Evolutionary conservation across 1,140 invertebrate genomes (phyloP).

Genomic region (Battus philenor): DNA sequence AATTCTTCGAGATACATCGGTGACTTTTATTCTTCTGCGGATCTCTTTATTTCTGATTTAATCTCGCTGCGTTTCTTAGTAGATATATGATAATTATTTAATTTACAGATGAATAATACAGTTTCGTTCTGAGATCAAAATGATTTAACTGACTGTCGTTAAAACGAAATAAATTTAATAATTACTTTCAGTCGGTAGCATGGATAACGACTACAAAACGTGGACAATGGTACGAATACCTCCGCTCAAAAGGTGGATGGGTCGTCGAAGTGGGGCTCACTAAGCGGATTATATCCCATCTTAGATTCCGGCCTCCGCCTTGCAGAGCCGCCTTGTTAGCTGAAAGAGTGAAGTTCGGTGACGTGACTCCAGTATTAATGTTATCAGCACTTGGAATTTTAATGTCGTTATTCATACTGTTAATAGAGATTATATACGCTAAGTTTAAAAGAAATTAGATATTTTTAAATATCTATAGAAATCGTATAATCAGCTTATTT

Average conservation of each 20-base stretch:
- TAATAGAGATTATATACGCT: slow-evolving; percentile 31
- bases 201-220: slow-evolving; percentile 43
- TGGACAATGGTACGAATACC: slow-evolving; percentile 38
- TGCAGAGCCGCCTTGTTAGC: slow-evolving; percentile 49
- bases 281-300: slow-evolving; percentile 31
- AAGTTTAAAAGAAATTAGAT: slow-evolving; percentile 21
- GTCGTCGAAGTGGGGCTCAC: slow-evolving; percentile 42
- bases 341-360: slow-evolving; percentile 51
- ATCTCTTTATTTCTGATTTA: no score
- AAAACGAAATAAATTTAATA: no score
- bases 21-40: no score
- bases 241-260: slow-evolving; percentile 39
- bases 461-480: no score
- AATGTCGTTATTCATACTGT: slow-evolving; percentile 34
- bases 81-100: no score
- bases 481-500: no score
- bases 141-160: no score
- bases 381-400: slow-evolving; percentile 27
- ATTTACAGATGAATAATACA: no score
- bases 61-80: no score
- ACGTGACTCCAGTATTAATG: slow-evolving; percentile 35
- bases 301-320: slow-evolving; percentile 37
- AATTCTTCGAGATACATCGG: no score
- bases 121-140: no score
- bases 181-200: slow-evolving; percentile 21